A percentile compares a stretch with the other conserved stretches of the same genome.
Evolutionary conservation across 92 coral and sea anemone genomes (phyloP).

Genomic region (Desmophyllum pertusum): DNA sequence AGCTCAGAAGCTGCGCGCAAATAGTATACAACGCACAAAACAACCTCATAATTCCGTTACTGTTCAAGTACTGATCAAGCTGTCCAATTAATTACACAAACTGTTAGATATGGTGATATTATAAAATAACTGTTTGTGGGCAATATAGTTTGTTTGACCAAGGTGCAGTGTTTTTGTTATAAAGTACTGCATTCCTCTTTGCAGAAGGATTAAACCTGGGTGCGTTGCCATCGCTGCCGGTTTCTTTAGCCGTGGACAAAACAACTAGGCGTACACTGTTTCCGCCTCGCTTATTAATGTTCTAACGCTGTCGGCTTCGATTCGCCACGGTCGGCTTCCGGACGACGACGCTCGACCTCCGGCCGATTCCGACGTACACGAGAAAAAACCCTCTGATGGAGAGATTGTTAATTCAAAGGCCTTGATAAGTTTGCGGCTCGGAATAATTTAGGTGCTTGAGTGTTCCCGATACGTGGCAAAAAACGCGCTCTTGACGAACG

Average conservation of each 20-base stretch:
- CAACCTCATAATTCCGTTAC: no score
- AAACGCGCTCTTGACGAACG: slow-evolving; percentile 20
- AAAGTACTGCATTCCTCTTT: no score
- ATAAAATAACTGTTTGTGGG: background rate
- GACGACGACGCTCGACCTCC: no score
- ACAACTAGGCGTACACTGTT: background rate
- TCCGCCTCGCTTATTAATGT: background rate
- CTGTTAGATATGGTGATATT: background rate
- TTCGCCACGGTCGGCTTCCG: no score
- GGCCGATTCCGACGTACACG: no score
- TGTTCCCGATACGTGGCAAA: slow-evolving; percentile 19
- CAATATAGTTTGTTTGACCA: background rate
- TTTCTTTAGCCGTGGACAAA: background rate
- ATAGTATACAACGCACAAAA: no score
- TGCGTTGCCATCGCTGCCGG: background rate
- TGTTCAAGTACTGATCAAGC: no score
- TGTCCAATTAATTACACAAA: background rate
- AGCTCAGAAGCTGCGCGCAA: no score
- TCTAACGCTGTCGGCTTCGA: no score
- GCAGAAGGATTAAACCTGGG: background rate
- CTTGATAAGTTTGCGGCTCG: background rate
- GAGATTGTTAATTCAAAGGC: background rate
- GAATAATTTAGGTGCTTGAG: background rate
- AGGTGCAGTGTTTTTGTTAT: background rate
- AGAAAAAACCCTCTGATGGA: no score